Conservation (phyloP, 2,888 invertebrate species). For the Sarcophaga variegata region DNA sequence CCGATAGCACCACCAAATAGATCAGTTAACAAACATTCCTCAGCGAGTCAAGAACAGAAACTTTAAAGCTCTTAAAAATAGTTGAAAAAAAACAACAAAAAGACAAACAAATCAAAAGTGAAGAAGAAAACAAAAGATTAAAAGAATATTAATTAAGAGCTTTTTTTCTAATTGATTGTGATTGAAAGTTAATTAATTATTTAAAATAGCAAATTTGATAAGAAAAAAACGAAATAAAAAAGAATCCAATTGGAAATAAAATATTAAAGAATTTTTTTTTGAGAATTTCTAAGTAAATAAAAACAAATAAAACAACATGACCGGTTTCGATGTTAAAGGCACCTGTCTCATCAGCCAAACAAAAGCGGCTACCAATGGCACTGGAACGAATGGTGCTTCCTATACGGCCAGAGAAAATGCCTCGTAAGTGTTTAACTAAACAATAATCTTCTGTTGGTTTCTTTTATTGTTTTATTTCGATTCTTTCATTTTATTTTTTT, state of each 20-base stretch:
- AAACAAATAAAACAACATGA: slow-evolving; percentile 71
- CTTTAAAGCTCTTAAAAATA: not conserved
- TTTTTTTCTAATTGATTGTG: too few species aligned
- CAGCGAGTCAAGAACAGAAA: slow-evolving; percentile 16
- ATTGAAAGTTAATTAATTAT: not conserved
- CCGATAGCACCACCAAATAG: slow-evolving; percentile 44
- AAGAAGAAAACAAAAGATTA: not conserved
- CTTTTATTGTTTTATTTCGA: not conserved
- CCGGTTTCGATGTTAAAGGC: slow-evolving; percentile 73
- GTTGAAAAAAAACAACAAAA: not conserved
- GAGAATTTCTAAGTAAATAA: slow-evolving; percentile 15
- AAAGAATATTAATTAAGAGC: too few species aligned
- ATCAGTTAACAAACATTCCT: slow-evolving; percentile 66
- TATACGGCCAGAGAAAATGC: slow-evolving; percentile 75
- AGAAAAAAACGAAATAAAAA: not conserved
- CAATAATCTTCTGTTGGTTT: slow-evolving; percentile 25
- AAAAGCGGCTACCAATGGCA: slow-evolving; percentile 70
- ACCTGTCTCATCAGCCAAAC: slow-evolving; percentile 67
- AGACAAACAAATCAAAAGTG: slow-evolving; percentile 10
- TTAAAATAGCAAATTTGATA: slow-evolving; percentile 14
- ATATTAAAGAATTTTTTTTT: not conserved
- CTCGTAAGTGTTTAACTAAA: slow-evolving; percentile 72
- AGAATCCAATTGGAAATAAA: not conserved
- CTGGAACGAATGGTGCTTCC: slow-evolving; percentile 67
- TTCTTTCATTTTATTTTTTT: not conserved